Conservation (phyloP, 2,888 invertebrate species). For the Pollenia labialis region DNA sequence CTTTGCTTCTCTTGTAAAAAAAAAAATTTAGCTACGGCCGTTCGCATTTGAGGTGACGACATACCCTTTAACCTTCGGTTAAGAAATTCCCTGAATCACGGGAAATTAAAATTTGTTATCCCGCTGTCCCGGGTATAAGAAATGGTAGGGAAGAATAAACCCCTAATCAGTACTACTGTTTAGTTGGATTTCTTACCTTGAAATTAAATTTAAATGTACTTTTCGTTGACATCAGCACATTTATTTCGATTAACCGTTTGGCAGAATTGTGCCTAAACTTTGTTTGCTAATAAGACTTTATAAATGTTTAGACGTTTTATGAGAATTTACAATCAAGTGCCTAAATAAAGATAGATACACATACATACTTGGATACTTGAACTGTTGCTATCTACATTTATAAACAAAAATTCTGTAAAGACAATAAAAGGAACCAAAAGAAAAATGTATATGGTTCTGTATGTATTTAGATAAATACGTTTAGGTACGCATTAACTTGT, state of each 20-base stretch:
- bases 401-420: background rate
- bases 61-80: too few species aligned
- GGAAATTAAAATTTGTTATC: too few species aligned
- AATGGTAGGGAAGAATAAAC: too few species aligned
- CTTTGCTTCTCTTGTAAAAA: too few species aligned
- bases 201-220: conserved; percentile 54
- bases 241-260: conserved; percentile 15
- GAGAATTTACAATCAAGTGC: background rate
- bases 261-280: conserved; percentile 36
- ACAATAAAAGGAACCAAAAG: background rate
- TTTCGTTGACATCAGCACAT: conserved; percentile 58
- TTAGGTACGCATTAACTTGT: too few species aligned
- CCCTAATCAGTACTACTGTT: background rate
- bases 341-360: background rate
- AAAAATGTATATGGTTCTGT: too few species aligned
- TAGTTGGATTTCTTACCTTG: conserved; percentile 13
- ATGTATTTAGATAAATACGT: too few species aligned
- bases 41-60: too few species aligned
- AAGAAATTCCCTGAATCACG: too few species aligned
- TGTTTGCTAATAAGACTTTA: conserved; percentile 44
- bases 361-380: background rate
- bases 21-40: too few species aligned
- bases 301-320: conserved; percentile 38
- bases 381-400: background rate
- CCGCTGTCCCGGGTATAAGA: too few species aligned